Percentiles rank a stretch among this genome's conserved stretches.
These are phyloP conservation scores for Pionites leucogaster DNA, from an alignment of 2,113 vertebrate genomes.

Conservation along the genomic window DNA sequence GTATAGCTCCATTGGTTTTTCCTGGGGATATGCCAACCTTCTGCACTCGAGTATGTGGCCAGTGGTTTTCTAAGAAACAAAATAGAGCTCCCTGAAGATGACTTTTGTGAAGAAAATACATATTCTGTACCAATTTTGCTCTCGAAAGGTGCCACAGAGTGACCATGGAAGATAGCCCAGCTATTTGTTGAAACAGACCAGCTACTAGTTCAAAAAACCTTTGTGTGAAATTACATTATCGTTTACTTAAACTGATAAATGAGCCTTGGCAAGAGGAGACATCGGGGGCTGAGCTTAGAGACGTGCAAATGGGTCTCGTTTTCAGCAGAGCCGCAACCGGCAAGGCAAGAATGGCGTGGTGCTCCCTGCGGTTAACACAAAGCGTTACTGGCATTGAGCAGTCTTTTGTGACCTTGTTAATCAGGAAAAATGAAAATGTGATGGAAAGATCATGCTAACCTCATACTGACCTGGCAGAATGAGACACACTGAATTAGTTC, in stretches of 20 bases:
- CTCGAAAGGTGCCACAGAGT: background rate
- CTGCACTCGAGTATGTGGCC: background rate
- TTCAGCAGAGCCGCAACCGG: background rate
- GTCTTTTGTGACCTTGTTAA: background rate
- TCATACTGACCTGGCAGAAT: background rate
- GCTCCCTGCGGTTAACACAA: background rate
- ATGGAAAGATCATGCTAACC: background rate
- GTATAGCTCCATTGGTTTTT: background rate
- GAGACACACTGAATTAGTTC: background rate
- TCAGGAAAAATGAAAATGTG: background rate
- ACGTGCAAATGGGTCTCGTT: slow-evolving; percentile 9
- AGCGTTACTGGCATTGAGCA: background rate
- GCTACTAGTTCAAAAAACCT: slow-evolving; percentile 24
- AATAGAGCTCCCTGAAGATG: background rate
- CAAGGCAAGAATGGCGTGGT: background rate
- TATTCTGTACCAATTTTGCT: background rate
- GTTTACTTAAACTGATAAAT: slow-evolving; percentile 41
- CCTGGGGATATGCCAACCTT: background rate
- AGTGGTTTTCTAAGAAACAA: background rate
- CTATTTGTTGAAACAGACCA: slow-evolving; percentile 29
- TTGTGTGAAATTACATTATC: slow-evolving; percentile 50
- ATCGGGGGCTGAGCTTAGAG: background rate
- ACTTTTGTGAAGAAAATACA: background rate
- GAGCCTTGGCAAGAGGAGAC: slow-evolving; percentile 17
- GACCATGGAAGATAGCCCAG: background rate